phyloP scores from a whole-genome alignment of 2,113 vertebrate species.

The Gila orcuttii region DNA sequence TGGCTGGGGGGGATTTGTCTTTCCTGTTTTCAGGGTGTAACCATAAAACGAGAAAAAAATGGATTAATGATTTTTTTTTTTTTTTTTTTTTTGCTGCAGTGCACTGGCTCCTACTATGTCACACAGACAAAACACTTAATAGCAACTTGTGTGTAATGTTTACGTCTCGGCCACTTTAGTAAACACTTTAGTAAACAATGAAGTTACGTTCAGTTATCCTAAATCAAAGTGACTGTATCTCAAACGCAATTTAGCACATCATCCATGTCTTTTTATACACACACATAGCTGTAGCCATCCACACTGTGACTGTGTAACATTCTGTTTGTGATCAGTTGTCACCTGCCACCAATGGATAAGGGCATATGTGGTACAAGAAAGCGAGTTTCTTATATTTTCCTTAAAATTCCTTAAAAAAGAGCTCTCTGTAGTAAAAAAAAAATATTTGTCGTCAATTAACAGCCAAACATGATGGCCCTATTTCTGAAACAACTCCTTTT shows the following conservation, averaged over 20 bases:
- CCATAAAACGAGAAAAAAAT: not conserved
- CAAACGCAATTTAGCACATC: not conserved
- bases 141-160: not conserved
- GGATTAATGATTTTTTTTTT: no score
- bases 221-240: constrained; percentile 22
- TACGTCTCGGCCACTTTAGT: not conserved
- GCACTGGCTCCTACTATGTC: not conserved
- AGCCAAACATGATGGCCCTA: constrained; percentile 2
- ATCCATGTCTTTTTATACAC: not conserved
- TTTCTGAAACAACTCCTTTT: constrained; percentile 41
- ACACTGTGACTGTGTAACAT: not conserved
- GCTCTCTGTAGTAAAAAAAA: constrained; percentile 5
- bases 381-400: not conserved
- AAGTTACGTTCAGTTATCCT: not conserved
- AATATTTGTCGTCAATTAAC: constrained; percentile 41
- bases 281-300: not conserved
- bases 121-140: not conserved
- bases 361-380: not conserved
- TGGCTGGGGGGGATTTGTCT: not conserved
- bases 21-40: not conserved
- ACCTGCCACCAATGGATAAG: constrained; percentile 9
- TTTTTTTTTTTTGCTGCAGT: not conserved
- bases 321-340: not conserved
- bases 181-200: not conserved
- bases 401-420: not conserved